Conservation (phyloP, 2,797 vertebrate genomes). For the Hapalemur alaotrensis region DNA sequence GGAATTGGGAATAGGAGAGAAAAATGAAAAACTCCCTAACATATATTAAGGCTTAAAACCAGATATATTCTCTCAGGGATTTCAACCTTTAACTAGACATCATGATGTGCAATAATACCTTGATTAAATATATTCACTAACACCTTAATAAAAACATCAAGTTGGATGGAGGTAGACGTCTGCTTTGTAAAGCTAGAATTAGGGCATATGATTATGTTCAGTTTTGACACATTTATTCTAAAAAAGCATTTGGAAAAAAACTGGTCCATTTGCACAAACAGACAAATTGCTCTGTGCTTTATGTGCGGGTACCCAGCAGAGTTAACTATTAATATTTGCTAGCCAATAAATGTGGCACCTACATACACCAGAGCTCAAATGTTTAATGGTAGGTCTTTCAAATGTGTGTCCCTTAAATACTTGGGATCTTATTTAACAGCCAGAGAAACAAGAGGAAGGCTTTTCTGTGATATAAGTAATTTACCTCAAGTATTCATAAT, state of each 20-base stretch:
- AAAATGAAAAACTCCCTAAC: conserved; percentile 81
- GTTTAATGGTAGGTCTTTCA: conserved; percentile 35
- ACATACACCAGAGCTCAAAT: background rate
- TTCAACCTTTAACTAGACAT: conserved; percentile 55
- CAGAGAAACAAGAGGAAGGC: conserved; percentile 20
- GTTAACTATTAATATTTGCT: conserved; percentile 62
- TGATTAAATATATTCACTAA: conserved; percentile 77
- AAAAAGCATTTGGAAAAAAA: conserved; percentile 74
- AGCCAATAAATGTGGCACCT: conserved; percentile 45
- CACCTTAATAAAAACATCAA: conserved; percentile 69
- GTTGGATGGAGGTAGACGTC: background rate
- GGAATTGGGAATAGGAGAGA: conserved; percentile 12
- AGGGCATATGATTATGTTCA: conserved; percentile 61
- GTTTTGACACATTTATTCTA: conserved; percentile 70
- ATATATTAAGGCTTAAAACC: conserved; percentile 83
- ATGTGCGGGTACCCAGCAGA: conserved; percentile 34
- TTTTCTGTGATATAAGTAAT: conserved; percentile 32
- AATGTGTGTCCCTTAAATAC: background rate
- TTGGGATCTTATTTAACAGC: conserved; percentile 13
- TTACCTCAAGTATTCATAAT: conserved; percentile 67
- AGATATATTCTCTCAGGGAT: conserved; percentile 77
- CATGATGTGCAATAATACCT: conserved; percentile 67
- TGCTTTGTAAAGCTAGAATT: conserved; percentile 59
- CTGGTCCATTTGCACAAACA: conserved; percentile 62
- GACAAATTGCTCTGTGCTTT: conserved; percentile 49